Evolutionary conservation across 2,888 invertebrate genomes (phyloP).

Genomic region (Acleris holmiana): DNA sequence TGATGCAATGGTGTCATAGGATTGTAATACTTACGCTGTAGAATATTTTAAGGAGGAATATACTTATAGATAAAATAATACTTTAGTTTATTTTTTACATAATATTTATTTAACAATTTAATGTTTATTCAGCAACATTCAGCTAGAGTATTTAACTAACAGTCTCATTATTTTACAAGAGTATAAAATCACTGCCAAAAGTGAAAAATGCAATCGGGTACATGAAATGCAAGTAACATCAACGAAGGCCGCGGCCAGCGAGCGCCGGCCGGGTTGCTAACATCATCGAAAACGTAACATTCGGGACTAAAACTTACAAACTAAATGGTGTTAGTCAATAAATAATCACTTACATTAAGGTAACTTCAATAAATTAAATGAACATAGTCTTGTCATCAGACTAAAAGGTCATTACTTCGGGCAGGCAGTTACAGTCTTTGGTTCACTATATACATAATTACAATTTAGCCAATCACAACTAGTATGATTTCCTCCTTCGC

Average conservation of each 20-base stretch:
- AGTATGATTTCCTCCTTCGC: constrained; percentile 68
- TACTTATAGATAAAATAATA: constrained; percentile 41
- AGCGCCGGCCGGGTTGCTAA: background rate
- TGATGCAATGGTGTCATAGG: constrained; percentile 57
- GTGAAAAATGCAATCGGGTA: constrained; percentile 75
- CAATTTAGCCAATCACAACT: constrained; percentile 47
- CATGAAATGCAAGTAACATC: constrained; percentile 64
- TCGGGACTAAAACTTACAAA: constrained; percentile 31
- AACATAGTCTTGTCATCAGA: constrained; percentile 61
- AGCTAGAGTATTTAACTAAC: constrained; percentile 81
- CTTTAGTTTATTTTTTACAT: constrained; percentile 49
- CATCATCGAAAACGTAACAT: constrained; percentile 14
- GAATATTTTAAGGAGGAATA: background rate
- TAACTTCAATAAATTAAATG: constrained; percentile 81
- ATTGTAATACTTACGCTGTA: constrained; percentile 24
- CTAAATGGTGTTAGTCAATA: constrained; percentile 74
- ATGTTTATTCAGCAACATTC: constrained; percentile 69
- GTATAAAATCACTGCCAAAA: constrained; percentile 73
- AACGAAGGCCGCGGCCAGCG: constrained; percentile 1
- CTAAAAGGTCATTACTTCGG: constrained; percentile 52
- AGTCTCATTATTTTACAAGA: constrained; percentile 82
- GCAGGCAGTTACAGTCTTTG: constrained; percentile 78
- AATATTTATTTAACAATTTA: constrained; percentile 70
- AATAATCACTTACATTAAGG: constrained; percentile 79
- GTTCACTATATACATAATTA: constrained; percentile 72